Conservation (phyloP, 2,113 vertebrate genomes). For the Chascanopsetta lugubris region DNA sequence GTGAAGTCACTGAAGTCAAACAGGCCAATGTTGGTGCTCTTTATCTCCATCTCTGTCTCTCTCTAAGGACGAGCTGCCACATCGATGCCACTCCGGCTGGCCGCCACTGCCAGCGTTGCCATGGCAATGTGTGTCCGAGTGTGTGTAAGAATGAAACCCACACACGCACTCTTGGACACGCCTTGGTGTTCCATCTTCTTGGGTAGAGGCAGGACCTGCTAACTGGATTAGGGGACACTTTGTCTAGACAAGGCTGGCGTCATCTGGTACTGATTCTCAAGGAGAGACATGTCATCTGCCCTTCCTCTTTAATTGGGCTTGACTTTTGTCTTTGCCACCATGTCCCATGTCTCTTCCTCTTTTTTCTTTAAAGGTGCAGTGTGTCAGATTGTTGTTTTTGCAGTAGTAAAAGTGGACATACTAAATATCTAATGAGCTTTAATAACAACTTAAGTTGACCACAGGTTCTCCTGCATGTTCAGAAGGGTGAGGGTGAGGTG, state of each 20-base stretch:
- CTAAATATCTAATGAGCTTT: too few relatives aligned
- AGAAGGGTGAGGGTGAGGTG: too few relatives aligned
- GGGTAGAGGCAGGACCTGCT: slow-evolving; percentile 36
- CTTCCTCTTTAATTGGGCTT: slow-evolving; percentile 13
- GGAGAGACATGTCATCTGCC: slow-evolving; percentile 43
- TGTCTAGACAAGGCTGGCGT: slow-evolving; percentile 65
- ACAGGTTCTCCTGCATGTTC: too few relatives aligned
- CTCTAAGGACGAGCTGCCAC: slow-evolving; percentile 49
- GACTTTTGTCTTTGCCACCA: slow-evolving; percentile 8
- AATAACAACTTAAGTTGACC: too few relatives aligned
- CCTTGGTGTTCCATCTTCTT: slow-evolving; percentile 49
- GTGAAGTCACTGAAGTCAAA: too few relatives aligned
- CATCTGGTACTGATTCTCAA: slow-evolving; percentile 51
- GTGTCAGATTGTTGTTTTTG: too few relatives aligned
- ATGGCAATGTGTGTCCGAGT: slow-evolving; percentile 51
- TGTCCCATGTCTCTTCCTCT: background rate
- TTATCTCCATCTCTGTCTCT: background rate
- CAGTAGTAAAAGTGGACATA: too few relatives aligned
- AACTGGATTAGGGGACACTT: slow-evolving; percentile 70
- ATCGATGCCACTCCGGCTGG: slow-evolving; percentile 53
- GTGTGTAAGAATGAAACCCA: slow-evolving; percentile 17
- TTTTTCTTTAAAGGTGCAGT: too few relatives aligned
- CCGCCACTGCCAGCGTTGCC: slow-evolving; percentile 55
- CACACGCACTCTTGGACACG: slow-evolving; percentile 43
- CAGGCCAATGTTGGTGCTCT: too few relatives aligned